Evolutionary conservation across 2,888 invertebrate genomes (phyloP).

Genomic region (Cryptocheilus praepositus): DNA sequence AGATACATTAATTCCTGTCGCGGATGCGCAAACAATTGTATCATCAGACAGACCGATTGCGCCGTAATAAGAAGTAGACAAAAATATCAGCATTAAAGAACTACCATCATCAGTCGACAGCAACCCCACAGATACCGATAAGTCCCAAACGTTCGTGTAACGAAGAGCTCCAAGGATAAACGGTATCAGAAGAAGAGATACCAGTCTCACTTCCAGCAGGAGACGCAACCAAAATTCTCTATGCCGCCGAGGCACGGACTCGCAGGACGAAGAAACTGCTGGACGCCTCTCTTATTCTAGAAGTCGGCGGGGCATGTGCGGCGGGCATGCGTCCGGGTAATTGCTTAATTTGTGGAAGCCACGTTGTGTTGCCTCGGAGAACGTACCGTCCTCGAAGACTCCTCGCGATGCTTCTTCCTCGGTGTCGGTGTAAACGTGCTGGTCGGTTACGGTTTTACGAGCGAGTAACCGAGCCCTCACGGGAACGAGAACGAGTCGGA

Average conservation of each 20-base stretch:
- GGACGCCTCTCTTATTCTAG: constrained; percentile 21
- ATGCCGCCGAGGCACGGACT: too few species aligned
- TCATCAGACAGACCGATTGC: too few species aligned
- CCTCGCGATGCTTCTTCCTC: constrained; percentile 19
- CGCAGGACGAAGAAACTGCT: too few species aligned
- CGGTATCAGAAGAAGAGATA: too few species aligned
- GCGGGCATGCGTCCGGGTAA: constrained; percentile 62
- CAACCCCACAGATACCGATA: too few species aligned
- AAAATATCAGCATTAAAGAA: neutral
- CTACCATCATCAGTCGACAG: too few species aligned
- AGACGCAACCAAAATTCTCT: too few species aligned
- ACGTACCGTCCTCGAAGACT: constrained; percentile 15
- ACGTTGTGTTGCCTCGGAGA: constrained; percentile 37
- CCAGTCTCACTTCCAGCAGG: too few species aligned
- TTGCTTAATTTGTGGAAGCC: constrained; percentile 73
- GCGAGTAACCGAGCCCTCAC: constrained; percentile 54
- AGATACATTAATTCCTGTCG: neutral
- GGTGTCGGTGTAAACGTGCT: constrained; percentile 36
- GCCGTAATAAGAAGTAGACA: neutral
- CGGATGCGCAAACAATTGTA: too few species aligned
- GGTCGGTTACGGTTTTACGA: constrained; percentile 69
- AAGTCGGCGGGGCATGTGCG: constrained; percentile 23
- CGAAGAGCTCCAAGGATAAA: too few species aligned
- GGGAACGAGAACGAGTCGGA: neutral
- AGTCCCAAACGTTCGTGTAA: too few species aligned